Conservation (phyloP, 2,888 invertebrate species). For the Lepidocyrtoides sp. region DNA sequence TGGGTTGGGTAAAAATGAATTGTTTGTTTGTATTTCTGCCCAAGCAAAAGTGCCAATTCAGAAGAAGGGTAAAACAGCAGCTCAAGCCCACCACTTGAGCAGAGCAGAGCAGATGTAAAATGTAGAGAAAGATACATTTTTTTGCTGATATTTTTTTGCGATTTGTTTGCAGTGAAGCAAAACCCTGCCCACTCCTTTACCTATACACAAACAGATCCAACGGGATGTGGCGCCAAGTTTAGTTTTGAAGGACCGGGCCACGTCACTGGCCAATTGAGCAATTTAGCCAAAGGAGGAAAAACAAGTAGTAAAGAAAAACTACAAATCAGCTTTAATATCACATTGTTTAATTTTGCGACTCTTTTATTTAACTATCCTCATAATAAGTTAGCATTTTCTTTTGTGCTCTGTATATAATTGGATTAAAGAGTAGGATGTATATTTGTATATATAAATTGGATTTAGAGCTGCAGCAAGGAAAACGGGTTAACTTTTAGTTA, state of each 20-base stretch:
- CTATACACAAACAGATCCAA: constrained; percentile 3
- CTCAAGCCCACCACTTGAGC: too few species aligned
- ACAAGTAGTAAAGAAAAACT: constrained; percentile 10
- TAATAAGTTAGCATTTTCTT: too few species aligned
- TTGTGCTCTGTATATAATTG: neutral
- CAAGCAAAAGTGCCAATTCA: too few species aligned
- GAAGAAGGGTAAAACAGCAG: too few species aligned
- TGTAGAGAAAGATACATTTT: neutral
- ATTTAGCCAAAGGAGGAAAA: constrained; percentile 62
- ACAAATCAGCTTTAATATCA: constrained; percentile 27
- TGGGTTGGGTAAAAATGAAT: too few species aligned
- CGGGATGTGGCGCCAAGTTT: constrained; percentile 58
- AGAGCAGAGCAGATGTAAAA: neutral
- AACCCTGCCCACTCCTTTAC: constrained; percentile 19
- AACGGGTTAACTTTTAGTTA: too few species aligned
- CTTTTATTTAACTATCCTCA: too few species aligned
- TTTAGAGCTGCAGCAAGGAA: too few species aligned
- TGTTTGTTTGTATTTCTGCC: too few species aligned
- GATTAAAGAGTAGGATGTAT: neutral
- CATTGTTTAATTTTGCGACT: neutral
- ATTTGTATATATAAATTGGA: too few species aligned
- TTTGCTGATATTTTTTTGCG: neutral
- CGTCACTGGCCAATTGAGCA: constrained; percentile 79
- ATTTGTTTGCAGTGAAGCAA: neutral
- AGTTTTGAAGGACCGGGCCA: constrained; percentile 76